phyloP scores from a whole-genome alignment of 1,140 invertebrate species.

The Maconellicoccus hirsutus region DNA sequence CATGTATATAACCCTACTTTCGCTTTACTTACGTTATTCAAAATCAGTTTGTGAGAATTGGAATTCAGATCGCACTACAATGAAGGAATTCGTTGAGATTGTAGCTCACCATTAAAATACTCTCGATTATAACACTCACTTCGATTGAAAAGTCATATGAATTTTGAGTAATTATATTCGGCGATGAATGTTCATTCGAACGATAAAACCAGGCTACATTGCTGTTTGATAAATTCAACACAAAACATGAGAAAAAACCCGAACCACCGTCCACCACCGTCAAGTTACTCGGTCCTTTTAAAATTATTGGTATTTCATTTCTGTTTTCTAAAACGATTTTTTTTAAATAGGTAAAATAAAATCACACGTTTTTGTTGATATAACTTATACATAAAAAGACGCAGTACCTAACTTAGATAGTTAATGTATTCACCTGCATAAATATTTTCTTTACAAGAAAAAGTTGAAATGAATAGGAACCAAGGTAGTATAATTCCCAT shows the following conservation, averaged over 20 bases:
- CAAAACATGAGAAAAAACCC: constrained; percentile 29
- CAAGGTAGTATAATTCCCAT: too few relatives aligned
- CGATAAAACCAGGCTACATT: constrained; percentile 28
- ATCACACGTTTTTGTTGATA: not conserved
- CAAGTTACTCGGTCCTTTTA: constrained; percentile 30
- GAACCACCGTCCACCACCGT: constrained; percentile 27
- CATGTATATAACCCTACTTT: constrained; percentile 90
- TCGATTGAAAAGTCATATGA: constrained; percentile 7
- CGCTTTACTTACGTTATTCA: constrained; percentile 68
- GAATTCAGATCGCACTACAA: not conserved
- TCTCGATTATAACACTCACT: not conserved
- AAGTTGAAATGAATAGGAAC: too few relatives aligned
- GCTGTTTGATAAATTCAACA: constrained; percentile 16
- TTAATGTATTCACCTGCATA: too few relatives aligned
- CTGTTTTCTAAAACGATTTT: constrained; percentile 24
- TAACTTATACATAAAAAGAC: too few relatives aligned
- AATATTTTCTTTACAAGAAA: too few relatives aligned
- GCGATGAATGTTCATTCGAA: constrained; percentile 21
- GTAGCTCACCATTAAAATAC: not conserved
- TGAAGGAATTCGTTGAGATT: not conserved
- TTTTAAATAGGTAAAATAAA: not conserved
- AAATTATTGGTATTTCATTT: constrained; percentile 30
- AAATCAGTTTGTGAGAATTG: constrained; percentile 28
- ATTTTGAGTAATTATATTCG: constrained; percentile 12
- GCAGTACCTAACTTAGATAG: too few relatives aligned